Evolutionary conservation across 2,113 vertebrate species (phyloP), one percentile per base, ranked within the genome.

Genomic region (Prunella fulvescens): DNA sequence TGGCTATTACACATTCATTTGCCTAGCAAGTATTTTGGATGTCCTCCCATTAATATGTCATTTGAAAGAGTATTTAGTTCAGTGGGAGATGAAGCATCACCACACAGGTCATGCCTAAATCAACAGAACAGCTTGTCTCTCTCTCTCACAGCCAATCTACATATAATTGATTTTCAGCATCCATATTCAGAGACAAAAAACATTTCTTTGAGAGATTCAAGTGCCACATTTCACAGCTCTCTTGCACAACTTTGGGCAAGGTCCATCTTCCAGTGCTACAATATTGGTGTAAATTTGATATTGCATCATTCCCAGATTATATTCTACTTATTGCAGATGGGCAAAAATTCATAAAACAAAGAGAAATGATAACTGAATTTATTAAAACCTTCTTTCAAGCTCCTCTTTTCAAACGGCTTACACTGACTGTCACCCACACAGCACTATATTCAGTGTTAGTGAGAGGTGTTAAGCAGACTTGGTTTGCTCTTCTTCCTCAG

Each of bases 1-100:
- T 96, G 93, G 88, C 81, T 95, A 93, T 95, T 93, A 93, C 56
- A 90, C 91, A 95, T 95, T 74, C 79, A 96, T 97, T 97, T 96
- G 81, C 92, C 70, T 95, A 92, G 91, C 90, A 97, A 97, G 94
- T 85, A 86, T 91, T 96, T 95, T 97, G 96, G 95, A 96, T 96
- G 84, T 65, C 93, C 96, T 97, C 95, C 96, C 88, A 87, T 94
- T 96, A 97, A 96, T 92, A 89, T 97, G 94, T 94, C 90, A 92
- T 95, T 96, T 81, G 95, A 93, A 91, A 95, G 95, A 97, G 91
- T 97, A 97, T 96, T 97, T 92, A 97, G 95, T 97, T 95, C 93
- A 95, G 85, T 74, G 82, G 86, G 94, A 97, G 95, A 96, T 96
- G 95, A 96, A 97, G 89, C 90, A 0, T 95, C 94, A 93, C 93